A percentile compares a stretch with the other conserved stretches of the same genome.
These are phyloP conservation scores for Drosophila quadrilineata DNA, from an alignment of 1,140 invertebrate genomes.

Conservation along the genomic window DNA sequence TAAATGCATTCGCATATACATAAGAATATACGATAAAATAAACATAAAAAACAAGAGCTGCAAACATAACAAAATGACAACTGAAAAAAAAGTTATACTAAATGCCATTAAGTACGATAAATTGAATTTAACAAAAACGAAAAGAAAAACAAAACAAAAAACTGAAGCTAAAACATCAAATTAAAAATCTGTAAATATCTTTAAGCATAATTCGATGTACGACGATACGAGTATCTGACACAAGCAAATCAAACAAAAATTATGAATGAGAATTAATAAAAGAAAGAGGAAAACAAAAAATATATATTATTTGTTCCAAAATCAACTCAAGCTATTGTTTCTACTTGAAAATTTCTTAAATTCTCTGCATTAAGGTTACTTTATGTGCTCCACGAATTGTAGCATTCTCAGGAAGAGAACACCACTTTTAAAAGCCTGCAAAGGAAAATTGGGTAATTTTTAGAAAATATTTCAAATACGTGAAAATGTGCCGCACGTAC, in stretches of 20 bases:
- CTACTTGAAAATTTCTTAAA: not conserved
- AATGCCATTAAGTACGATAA: conserved; percentile 76
- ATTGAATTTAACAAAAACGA: conserved; percentile 60
- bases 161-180: conserved; percentile 12
- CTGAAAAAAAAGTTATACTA: conserved; percentile 13
- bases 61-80: conserved; percentile 23
- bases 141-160: conserved; percentile 13
- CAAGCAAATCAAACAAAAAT: conserved; percentile 47
- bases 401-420: no score
- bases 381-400: conserved; percentile 27
- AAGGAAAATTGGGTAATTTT: conserved; percentile 77
- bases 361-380: not conserved
- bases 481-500: conserved; percentile 64
- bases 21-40: conserved; percentile 25
- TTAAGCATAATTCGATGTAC: conserved; percentile 62
- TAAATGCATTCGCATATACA: conserved; percentile 41
- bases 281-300: no score
- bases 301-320: conserved; percentile 72
- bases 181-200: conserved; percentile 68
- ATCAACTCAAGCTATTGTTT: conserved; percentile 15
- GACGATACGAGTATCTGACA: conserved; percentile 46
- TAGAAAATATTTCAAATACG: conserved; percentile 77
- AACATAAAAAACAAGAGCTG: conserved; percentile 41
- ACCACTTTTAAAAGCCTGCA: conserved; percentile 32
- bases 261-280: conserved; percentile 66